These are phyloP conservation scores for Botia kubotai DNA, from an alignment of 2,797 vertebrate species.

Conservation along the genomic window DNA sequence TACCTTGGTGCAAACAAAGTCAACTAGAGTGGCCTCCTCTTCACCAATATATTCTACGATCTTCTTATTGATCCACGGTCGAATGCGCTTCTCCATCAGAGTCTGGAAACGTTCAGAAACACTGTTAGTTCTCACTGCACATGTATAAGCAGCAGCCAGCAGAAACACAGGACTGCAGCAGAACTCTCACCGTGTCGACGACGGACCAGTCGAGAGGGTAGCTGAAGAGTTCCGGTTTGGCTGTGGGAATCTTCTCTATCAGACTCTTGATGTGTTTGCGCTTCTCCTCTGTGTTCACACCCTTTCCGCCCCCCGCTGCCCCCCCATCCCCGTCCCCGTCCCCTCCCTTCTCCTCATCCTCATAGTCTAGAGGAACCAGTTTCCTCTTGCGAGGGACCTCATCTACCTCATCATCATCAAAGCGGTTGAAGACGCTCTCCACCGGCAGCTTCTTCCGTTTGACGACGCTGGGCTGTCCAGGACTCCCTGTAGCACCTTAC, in stretches of 20 bases:
- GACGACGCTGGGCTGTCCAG: conserved; percentile 88
- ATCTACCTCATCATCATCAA: conserved; percentile 95
- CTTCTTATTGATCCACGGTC: conserved; percentile 99
- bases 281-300: conserved; percentile 94
- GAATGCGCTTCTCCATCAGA: conserved; percentile 95
- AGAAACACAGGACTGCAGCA: background rate
- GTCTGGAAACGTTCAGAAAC: conserved; percentile 74
- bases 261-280: conserved; percentile 98
- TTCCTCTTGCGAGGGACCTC: conserved; percentile 95
- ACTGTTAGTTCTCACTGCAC: background rate
- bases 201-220: conserved; percentile 94
- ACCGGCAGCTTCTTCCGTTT: conserved; percentile 97
- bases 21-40: conserved; percentile 95
- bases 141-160: background rate
- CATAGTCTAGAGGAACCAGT: conserved; percentile 95
- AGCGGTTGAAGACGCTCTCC: conserved; percentile 98
- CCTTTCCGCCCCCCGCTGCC: conserved; percentile 81
- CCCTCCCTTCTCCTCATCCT: conserved; percentile 91
- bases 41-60: conserved; percentile 99
- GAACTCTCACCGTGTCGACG: conserved; percentile 78
- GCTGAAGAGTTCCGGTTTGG: conserved; percentile 95
- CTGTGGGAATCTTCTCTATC: conserved; percentile 98
- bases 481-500: conserved; percentile 89
- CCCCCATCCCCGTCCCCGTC: conserved; percentile 74
- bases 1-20: conserved; percentile 99